A percentile compares a stretch with the other conserved stretches of the same genome.
Conservation (phyloP, 1,140 invertebrate genomes). For the Drosophila kikkawai region DNA sequence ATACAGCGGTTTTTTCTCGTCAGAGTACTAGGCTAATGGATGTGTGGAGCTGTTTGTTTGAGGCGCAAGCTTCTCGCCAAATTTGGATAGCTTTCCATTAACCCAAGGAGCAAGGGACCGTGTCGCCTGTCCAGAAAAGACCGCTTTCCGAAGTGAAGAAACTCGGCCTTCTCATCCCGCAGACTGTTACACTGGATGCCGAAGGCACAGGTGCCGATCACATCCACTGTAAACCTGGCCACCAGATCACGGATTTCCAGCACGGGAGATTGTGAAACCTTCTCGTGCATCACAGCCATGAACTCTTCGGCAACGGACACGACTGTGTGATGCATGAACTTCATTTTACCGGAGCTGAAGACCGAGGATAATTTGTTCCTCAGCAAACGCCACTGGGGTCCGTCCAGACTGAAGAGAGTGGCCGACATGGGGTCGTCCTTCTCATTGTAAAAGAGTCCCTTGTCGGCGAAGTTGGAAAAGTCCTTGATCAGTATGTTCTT, state of each 20-base stretch:
- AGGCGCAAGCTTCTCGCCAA: not conserved
- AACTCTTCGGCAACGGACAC: constrained; percentile 54
- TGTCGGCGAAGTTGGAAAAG: constrained; percentile 86
- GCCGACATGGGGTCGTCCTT: constrained; percentile 85
- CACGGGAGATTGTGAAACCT: constrained; percentile 1
- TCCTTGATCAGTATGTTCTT: constrained; percentile 87
- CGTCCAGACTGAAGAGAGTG: constrained; percentile 85
- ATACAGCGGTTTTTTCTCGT: too few relatives aligned
- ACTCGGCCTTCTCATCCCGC: constrained; percentile 86
- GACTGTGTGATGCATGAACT: constrained; percentile 86
- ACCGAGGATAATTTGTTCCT: constrained; percentile 86
- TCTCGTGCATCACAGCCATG: constrained; percentile 37
- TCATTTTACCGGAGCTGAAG: constrained; percentile 87
- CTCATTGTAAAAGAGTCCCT: constrained; percentile 85
- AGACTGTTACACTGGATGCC: constrained; percentile 87
- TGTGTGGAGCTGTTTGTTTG: not conserved
- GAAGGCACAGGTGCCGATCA: constrained; percentile 88
- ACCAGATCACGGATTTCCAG: constrained; percentile 69
- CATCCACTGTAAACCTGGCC: constrained; percentile 75
- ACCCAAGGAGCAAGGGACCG: not conserved
- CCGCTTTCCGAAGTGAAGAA: constrained; percentile 67
- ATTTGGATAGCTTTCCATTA: not conserved
- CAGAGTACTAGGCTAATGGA: too few relatives aligned
- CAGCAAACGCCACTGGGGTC: constrained; percentile 86
- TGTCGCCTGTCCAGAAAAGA: constrained; percentile 42